These are phyloP conservation scores for Drosophila takahashii DNA, from an alignment of 1,140 invertebrate species.

Conservation along the genomic window DNA sequence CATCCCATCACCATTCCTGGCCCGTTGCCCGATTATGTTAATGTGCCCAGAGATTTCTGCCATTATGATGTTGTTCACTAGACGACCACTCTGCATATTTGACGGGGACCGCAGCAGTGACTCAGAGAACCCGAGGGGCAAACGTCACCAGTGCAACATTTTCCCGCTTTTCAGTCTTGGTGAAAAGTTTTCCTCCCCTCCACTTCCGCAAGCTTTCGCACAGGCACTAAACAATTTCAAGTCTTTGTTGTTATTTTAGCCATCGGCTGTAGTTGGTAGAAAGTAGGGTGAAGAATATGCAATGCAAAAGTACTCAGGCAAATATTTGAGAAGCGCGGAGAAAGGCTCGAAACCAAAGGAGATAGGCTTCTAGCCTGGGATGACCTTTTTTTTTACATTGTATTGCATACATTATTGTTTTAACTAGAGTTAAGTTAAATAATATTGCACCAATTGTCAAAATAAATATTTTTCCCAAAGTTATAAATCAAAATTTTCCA, in stretches of 20 bases:
- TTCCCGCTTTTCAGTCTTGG: constrained; percentile 24
- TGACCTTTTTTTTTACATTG: too few species aligned
- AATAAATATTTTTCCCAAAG: not conserved
- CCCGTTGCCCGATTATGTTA: constrained; percentile 76
- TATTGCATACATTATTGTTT: too few species aligned
- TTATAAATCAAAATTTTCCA: not conserved
- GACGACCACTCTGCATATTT: constrained; percentile 77
- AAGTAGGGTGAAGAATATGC: constrained; percentile 23
- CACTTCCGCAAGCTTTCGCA: not conserved
- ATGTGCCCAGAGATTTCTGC: constrained; percentile 70
- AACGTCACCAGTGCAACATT: constrained; percentile 39
- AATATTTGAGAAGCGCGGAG: constrained; percentile 21
- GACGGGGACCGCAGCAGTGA: constrained; percentile 40
- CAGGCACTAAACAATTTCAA: constrained; percentile 32
- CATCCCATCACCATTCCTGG: constrained; percentile 43
- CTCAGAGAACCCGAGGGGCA: constrained; percentile 22
- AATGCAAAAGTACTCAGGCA: constrained; percentile 18
- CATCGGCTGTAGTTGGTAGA: constrained; percentile 22
- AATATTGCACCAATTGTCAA: not conserved
- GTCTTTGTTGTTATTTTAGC: constrained; percentile 24
- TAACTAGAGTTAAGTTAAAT: too few species aligned
- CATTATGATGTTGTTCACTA: constrained; percentile 75
- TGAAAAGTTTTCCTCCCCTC: constrained; percentile 4
- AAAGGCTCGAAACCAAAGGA: constrained; percentile 5
- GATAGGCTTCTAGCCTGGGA: constrained; percentile 1